Percentiles rank a stretch among this genome's conserved stretches.
Conservation (phyloP, 2,888 invertebrate genomes). For the Caenorhabditis angaria region DNA sequence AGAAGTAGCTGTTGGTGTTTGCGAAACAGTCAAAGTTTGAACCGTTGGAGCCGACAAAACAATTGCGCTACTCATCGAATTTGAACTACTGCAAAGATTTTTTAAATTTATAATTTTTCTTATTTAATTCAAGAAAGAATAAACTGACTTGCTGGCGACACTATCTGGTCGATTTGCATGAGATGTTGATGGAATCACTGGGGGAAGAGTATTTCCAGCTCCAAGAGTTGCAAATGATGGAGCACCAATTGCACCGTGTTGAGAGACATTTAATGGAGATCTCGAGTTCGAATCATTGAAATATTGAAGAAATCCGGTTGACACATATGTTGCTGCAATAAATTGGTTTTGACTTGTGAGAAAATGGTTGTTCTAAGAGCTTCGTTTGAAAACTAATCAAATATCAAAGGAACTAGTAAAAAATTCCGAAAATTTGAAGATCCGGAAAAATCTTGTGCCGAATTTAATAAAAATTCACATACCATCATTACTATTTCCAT, state of each 20-base stretch:
- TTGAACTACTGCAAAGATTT: slow-evolving; percentile 40
- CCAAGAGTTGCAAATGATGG: slow-evolving; percentile 18
- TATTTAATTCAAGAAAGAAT: not conserved
- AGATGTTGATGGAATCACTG: slow-evolving; percentile 4
- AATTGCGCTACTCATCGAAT: slow-evolving; percentile 38
- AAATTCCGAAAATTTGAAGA: not conserved
- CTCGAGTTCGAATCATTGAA: slow-evolving; percentile 55
- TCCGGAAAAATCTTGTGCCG: not conserved
- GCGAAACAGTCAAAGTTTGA: slow-evolving; percentile 31
- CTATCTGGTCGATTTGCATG: slow-evolving; percentile 30
- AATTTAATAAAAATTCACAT: slow-evolving; percentile 14
- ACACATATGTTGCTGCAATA: slow-evolving; percentile 49
- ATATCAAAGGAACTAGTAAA: not conserved
- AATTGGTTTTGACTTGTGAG: no score
- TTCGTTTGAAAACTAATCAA: not conserved
- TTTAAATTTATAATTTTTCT: not conserved
- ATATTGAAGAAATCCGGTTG: slow-evolving; percentile 49
- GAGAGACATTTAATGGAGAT: slow-evolving; percentile 29
- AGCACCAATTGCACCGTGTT: not conserved
- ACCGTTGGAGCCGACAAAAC: slow-evolving; percentile 39
- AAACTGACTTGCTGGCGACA: slow-evolving; percentile 47
- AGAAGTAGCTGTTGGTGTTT: slow-evolving; percentile 38
- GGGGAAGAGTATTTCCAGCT: slow-evolving; percentile 14
- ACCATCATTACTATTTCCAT: slow-evolving; percentile 43
- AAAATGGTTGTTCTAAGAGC: no score